Evolutionary conservation across 2,113 vertebrate species (phyloP).

Genomic region (Triplophysa tibetana): DNA sequence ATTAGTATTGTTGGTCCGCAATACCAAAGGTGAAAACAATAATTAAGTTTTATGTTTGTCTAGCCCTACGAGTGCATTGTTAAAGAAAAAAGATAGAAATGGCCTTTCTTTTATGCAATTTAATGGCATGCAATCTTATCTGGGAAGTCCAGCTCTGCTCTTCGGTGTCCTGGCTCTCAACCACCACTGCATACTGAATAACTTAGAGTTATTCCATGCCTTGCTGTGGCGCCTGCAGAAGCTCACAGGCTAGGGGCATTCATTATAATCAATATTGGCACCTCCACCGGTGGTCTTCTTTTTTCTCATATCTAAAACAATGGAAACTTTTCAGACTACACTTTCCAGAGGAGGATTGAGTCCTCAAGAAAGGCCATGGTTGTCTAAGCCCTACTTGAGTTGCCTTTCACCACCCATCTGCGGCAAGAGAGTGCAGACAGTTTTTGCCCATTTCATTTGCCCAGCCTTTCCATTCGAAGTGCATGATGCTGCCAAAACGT

Average conservation of each 20-base stretch:
- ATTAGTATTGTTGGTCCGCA: no score
- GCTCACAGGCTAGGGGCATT: conserved; percentile 32
- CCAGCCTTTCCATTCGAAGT: conserved; percentile 71
- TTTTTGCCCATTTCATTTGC: conserved; percentile 70
- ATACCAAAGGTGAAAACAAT: background rate
- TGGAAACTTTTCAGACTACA: conserved; percentile 60
- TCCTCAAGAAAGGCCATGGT: conserved; percentile 56
- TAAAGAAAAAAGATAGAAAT: conserved; percentile 22
- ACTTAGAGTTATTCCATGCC: conserved; percentile 46
- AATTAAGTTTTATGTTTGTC: conserved; percentile 28
- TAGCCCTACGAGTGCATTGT: conserved; percentile 24
- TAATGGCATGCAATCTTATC: conserved; percentile 51
- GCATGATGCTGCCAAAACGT: conserved; percentile 67
- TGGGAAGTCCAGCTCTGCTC: conserved; percentile 54
- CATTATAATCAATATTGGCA: conserved; percentile 54
- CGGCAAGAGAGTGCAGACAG: conserved; percentile 74
- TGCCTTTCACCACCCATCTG: conserved; percentile 74
- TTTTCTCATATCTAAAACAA: conserved; percentile 51
- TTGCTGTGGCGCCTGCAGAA: conserved; percentile 43
- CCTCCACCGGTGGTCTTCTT: conserved; percentile 41
- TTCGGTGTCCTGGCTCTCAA: conserved; percentile 9
- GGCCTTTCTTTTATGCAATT: conserved; percentile 58
- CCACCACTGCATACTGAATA: conserved; percentile 19
- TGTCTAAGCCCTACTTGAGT: conserved; percentile 62
- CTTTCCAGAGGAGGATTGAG: conserved; percentile 60